Base-by-base conservation (phyloP, 1,140 invertebrate genomes). In the Calycopis cecrops region DNA sequence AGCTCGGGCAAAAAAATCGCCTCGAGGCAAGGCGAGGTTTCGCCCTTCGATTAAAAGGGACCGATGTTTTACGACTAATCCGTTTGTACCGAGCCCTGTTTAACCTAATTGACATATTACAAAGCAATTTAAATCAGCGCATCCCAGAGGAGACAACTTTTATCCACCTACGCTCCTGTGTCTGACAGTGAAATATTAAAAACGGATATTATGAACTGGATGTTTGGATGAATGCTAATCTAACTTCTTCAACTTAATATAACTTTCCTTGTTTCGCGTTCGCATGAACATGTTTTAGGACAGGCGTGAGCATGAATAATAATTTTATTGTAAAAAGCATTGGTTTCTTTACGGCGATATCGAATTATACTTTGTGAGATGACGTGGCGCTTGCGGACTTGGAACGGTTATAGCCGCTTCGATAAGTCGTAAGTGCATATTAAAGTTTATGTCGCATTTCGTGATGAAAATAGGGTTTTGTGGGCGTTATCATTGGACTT, bases 241-340 rank as follows among this genome's bases (percentile, higher is more conserved):
- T 72, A 79, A 79, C 72, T 77, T 77, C 63, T 73, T 69, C 63
- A 70, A 75, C 49, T 71, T 77, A 79, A 72, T 73, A 75, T 65
- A 79, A 79, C 74, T 77, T 79, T 77, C 58, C 71, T 66, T 72
- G 65, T 73, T 79, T 72, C 66, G 69, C 67, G 67, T 77, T 69
- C 73, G 63, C 68, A 69, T 66, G 67, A 73, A 71, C 68, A 74
- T 76, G 76, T 77, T 79, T 76, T 58, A 62, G 65, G 57, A 67
- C 16, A 63, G 21, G 21, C 21, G 21, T 6, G 21, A 6, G 65
- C 65, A 78, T 78, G 77, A 80, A 78, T 77, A 74, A 76, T 74
- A 72, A 79, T 72, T 67, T 69, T 55, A 76, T 65, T 62, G 58
- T 63, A 72, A 72, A 57, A 44, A 51, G 55, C 60, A 69, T 59